Evolutionary conservation across 2,113 vertebrate species (phyloP).

Genomic region (Mungos mungo): DNA sequence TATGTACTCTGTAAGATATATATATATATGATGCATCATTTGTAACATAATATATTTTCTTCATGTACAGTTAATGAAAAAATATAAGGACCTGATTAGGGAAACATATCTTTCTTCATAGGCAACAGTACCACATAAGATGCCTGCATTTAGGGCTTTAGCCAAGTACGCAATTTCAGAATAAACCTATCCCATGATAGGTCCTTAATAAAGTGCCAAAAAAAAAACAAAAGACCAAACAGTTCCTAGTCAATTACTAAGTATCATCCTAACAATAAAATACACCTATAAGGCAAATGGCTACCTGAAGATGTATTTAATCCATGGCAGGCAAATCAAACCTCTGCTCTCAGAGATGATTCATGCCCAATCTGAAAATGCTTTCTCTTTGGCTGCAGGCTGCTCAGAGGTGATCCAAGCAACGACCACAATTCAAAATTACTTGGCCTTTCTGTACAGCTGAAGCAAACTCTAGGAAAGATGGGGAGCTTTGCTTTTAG

Average conservation of each 20-base stretch:
- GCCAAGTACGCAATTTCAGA: slow-evolving; percentile 96
- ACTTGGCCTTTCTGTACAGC: not conserved
- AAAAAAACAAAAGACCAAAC: slow-evolving; percentile 81
- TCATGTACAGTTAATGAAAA: slow-evolving; percentile 88
- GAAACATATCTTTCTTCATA: slow-evolving; percentile 97
- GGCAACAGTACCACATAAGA: slow-evolving; percentile 93
- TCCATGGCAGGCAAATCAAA: slow-evolving; percentile 89
- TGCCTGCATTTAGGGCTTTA: slow-evolving; percentile 94
- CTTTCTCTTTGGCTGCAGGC: slow-evolving; percentile 88
- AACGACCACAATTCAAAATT: slow-evolving; percentile 51
- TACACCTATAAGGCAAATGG: slow-evolving; percentile 96
- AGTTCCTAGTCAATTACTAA: slow-evolving; percentile 86
- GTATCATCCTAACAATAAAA: slow-evolving; percentile 89
- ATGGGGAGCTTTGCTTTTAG: slow-evolving; percentile 41
- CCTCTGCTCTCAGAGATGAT: slow-evolving; percentile 68
- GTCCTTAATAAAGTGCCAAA: slow-evolving; percentile 94
- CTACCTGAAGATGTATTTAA: slow-evolving; percentile 94
- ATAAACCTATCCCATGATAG: slow-evolving; percentile 95
- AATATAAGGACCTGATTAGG: slow-evolving; percentile 90
- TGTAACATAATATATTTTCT: slow-evolving; percentile 89
- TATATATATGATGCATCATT: slow-evolving; percentile 87
- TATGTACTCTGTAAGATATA: slow-evolving; percentile 88
- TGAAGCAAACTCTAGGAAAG: not conserved
- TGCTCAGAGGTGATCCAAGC: slow-evolving; percentile 86
- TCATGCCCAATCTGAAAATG: slow-evolving; percentile 76